Evolutionary conservation across 2,113 vertebrate genomes (phyloP), one percentile per base, ranked within the genome.

Genomic region (Ammodytes dubius): DNA sequence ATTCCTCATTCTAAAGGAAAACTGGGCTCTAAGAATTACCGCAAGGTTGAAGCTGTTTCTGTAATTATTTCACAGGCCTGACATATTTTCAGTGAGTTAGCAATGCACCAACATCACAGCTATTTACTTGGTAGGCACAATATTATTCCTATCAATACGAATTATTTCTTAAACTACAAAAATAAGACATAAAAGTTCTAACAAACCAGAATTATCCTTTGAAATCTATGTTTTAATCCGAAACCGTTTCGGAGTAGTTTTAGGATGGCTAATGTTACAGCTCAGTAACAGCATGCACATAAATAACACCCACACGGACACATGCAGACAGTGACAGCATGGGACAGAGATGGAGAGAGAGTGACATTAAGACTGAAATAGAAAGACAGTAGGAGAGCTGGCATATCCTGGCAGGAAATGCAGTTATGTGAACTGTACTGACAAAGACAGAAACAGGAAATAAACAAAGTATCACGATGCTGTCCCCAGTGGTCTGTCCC

Each of bases 401-500:
- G 46, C 56, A 81, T 17, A 82, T 90, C 88, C 70, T 87, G 70
- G 10, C 84, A 92, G 89, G 91, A 92, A 92, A 81, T 66, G 40
- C 65, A 78, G 75, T 57, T 72, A 19, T 79, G 63, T 66, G 45
- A 73, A 53, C 52, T 60, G 27, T 43, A 35, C 64, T 82, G 77
- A 65, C 70, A 85, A 69, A 57, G 37, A 17, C 52, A 71, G 54
- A 2, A 63, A 78, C 87, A 88, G 83, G 84, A 91, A 92, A 67
- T 71, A 60, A 70, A 83, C 45, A 73, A 6, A 46, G 10, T 74
- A 71, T 57, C 42, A 70, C 11, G 11, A 74, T 68, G 39, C 52
- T 71, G 47, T 69, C 68, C 50, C 46, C 10, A 52, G 81, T 71
- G 35, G 17, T 50, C 45, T 56, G 61, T 53, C 0, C 6, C 14